Evolutionary conservation across 2,113 vertebrate species (phyloP).

Genomic region (Oreotrochilus melanogaster): DNA sequence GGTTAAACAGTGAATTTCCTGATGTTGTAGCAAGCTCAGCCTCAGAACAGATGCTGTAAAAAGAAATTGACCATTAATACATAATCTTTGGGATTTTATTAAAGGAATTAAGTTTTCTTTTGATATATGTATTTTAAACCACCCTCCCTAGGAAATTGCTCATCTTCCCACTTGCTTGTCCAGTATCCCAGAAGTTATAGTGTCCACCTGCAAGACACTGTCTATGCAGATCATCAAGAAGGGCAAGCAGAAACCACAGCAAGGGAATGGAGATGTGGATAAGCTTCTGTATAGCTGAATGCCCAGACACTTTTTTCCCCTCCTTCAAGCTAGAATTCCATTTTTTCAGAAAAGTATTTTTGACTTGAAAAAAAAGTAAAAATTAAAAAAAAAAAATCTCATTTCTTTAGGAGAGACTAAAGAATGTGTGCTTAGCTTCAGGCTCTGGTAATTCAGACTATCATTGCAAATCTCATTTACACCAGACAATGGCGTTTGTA

Average conservation of each 20-base stretch:
- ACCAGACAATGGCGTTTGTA: not conserved
- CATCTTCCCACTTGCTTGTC: not conserved
- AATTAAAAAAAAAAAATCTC: not conserved
- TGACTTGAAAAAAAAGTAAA: not conserved
- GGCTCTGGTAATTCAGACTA: not conserved
- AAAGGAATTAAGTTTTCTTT: not conserved
- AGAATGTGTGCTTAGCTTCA: not conserved
- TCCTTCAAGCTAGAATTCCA: not conserved
- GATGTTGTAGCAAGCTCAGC: not conserved
- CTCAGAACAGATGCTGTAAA: not conserved
- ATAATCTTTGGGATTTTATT: not conserved
- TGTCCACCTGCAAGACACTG: not conserved
- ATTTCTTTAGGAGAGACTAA: not conserved
- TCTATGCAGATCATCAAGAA: not conserved
- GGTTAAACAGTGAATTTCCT: not conserved
- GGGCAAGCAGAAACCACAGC: not conserved
- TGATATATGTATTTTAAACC: not conserved
- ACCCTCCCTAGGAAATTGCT: not conserved
- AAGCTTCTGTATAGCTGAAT: not conserved
- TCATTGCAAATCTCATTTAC: not conserved
- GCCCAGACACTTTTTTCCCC: not conserved
- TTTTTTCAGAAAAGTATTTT: not conserved
- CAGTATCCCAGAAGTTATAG: not conserved
- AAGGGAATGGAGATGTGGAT: not conserved
- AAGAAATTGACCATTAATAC: not conserved